Evolutionary conservation across 2,797 vertebrate genomes (phyloP).

Genomic region (Onychomys torridus): DNA sequence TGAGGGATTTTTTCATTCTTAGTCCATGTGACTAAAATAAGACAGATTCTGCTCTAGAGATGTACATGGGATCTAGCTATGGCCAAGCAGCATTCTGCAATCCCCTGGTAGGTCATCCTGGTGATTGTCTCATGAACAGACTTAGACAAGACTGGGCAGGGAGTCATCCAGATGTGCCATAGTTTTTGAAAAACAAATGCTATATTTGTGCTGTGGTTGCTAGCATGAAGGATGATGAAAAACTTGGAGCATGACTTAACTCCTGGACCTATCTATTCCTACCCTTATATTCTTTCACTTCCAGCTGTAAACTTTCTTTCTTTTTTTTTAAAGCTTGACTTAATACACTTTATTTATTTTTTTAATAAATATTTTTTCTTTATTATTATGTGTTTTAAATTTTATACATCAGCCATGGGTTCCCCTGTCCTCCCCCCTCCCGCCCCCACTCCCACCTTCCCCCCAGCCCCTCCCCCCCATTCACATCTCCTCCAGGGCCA

Average conservation of each 20-base stretch:
- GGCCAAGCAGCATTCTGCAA: background rate
- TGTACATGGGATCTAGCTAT: background rate
- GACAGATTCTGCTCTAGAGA: background rate
- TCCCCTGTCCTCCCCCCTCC: too few relatives aligned
- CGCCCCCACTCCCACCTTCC: too few relatives aligned
- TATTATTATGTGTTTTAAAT: too few relatives aligned
- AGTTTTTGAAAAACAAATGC: background rate
- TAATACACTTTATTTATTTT: too few relatives aligned
- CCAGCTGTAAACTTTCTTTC: background rate
- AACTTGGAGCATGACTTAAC: background rate
- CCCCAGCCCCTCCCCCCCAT: too few relatives aligned
- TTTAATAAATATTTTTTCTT: too few relatives aligned
- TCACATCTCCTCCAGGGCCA: too few relatives aligned
- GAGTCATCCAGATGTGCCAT: background rate
- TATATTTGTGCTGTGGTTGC: background rate
- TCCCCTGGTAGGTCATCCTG: background rate
- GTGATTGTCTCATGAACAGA: background rate
- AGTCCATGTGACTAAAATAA: background rate
- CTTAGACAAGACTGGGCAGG: background rate
- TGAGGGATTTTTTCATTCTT: background rate
- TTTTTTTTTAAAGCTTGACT: too few relatives aligned
- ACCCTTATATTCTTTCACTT: conserved; percentile 6
- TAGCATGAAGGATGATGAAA: background rate
- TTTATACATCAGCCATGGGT: too few relatives aligned
- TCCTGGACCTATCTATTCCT: background rate